phyloP scores from a whole-genome alignment of 2,888 invertebrate species.

The Crematogaster levior region DNA sequence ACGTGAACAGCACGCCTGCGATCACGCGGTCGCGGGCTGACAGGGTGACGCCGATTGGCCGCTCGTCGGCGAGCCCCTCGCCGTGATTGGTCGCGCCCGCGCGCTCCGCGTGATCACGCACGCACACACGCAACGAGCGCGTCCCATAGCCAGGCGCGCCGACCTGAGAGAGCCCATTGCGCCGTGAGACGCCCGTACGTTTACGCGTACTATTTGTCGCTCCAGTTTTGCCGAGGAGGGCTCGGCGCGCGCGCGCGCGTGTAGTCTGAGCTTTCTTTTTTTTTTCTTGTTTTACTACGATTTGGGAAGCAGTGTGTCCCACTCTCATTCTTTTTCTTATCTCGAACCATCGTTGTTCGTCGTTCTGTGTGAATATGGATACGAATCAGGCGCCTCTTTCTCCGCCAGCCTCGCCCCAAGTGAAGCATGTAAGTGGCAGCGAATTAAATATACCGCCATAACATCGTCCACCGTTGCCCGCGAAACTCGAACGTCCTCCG shows the following conservation, averaged over 20 bases:
- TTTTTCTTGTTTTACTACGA: neutral
- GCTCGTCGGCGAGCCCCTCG: constrained; percentile 90
- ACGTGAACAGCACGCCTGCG: constrained; percentile 93
- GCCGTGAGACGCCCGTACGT: constrained; percentile 76
- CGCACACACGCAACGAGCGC: constrained; percentile 86
- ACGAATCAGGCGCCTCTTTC: constrained; percentile 78
- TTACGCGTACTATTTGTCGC: constrained; percentile 57
- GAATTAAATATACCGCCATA: constrained; percentile 74
- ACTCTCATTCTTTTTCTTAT: neutral
- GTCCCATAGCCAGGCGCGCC: constrained; percentile 69
- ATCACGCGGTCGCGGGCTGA: constrained; percentile 93
- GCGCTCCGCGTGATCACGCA: constrained; percentile 84
- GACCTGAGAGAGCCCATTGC: constrained; percentile 83
- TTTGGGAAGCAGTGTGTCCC: neutral
- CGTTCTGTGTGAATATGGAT: constrained; percentile 71
- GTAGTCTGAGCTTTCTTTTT: neutral
- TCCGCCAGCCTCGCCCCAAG: constrained; percentile 84
- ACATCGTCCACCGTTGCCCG: constrained; percentile 58
- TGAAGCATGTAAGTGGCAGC: constrained; percentile 77
- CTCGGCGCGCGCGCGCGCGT: neutral
- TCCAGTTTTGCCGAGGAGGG: constrained; percentile 47
- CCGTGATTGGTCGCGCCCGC: constrained; percentile 87
- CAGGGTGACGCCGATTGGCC: constrained; percentile 88
- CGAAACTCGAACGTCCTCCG: constrained; percentile 68
- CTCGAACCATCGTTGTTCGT: neutral